Evolutionary conservation across 2,888 invertebrate species (phyloP), one percentile per base, ranked within the genome.

Genomic region (Osedax frankpressi): DNA sequence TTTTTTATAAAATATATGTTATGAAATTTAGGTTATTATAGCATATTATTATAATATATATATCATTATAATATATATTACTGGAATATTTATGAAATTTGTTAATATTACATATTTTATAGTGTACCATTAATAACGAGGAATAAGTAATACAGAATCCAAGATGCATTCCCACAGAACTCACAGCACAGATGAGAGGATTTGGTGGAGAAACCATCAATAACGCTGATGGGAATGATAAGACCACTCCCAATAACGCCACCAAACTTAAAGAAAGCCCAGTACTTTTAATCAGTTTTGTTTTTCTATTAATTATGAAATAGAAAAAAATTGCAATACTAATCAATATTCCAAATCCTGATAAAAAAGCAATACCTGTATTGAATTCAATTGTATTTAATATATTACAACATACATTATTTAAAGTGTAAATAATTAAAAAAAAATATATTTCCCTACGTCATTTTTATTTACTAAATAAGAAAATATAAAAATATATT

Each of bases 81-180:
- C n/a, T n/a, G n/a, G n/a, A n/a, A n/a, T n/a, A n/a, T n/a, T n/a
- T n/a, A n/a, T n/a, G n/a, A n/a, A 44, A 44, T 44, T 11, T 6
- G 6, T 44, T 11, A 44, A 11, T 44, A 44, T 44, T 44, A 11
- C 6, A 44, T 11, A 44, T 44, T 11, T 19, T 19, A 19, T 19
- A 11, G 30, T 30, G 2, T n/a, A 69, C 69, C 28, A 72, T 44
- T 19, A 78, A 63, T 65, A 80, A 74, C 1, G 80, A 77, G 0
- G 77, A 77, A 70, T 78, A 79, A 6, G 76, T 74, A 27, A 77
- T 27, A 14, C 78, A 74, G 67, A 80, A 77, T 63, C 76, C 75
- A 26, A 80, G 71, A 68, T 78, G 77, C 72, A 80, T 79, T 6
- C 74, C 75, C n/a, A 77, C 19, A 67, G 75, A 74, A 3, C 74